Conservation (phyloP, 2,797 vertebrate genomes). For the Molossus molossus region DNA sequence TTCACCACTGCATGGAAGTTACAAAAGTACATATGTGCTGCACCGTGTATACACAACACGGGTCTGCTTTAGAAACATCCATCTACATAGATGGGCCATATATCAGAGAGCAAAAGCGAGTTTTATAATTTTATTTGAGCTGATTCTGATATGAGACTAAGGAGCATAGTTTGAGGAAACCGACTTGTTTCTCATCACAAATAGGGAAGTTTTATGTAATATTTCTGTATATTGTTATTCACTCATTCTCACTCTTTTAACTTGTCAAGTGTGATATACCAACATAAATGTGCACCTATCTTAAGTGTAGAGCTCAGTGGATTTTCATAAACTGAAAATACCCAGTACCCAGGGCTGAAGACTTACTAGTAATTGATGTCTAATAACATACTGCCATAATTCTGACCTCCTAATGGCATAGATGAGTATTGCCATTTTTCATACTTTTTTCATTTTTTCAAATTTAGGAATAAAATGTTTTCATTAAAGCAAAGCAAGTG, state of each 20-base stretch:
- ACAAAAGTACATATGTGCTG: background rate
- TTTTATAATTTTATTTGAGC: slow-evolving; percentile 27
- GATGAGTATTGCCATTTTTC: background rate
- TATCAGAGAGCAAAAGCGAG: background rate
- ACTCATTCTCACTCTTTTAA: background rate
- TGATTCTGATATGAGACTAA: background rate
- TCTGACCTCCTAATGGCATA: background rate
- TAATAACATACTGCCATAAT: background rate
- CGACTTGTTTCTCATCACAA: background rate
- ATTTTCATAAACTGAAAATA: slow-evolving; percentile 30
- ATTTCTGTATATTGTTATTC: background rate
- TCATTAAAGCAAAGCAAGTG: background rate
- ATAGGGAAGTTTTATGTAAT: background rate
- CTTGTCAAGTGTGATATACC: background rate
- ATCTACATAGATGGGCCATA: background rate
- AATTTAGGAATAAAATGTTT: slow-evolving; percentile 2
- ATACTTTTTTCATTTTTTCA: background rate
- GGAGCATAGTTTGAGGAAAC: background rate
- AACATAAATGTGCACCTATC: background rate
- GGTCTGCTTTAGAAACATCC: background rate
- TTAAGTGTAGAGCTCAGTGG: background rate
- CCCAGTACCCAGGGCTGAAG: background rate
- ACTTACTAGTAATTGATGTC: background rate
- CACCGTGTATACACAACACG: background rate
- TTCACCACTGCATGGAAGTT: background rate